These are phyloP conservation scores for Darevskia nairensis DNA, from an alignment of 2,797 vertebrate species.

Conservation along the genomic window DNA sequence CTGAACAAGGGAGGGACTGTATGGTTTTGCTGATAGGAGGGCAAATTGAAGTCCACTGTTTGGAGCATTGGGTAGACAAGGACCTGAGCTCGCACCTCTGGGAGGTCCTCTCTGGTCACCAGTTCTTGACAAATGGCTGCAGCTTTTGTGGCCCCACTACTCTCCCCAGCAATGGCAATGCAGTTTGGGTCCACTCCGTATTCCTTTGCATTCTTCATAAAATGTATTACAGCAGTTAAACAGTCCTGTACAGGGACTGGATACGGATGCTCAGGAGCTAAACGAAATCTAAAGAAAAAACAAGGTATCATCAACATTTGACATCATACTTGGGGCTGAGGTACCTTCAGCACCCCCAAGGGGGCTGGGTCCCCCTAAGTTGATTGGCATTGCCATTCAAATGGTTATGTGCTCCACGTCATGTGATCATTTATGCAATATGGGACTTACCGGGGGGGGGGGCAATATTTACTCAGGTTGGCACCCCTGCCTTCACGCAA, in stretches of 20 bases:
- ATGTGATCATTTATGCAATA: no score
- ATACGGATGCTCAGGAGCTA: slow-evolving; percentile 79
- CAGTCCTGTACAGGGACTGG: slow-evolving; percentile 76
- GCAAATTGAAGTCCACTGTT: slow-evolving; percentile 52
- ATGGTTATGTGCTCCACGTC: no score
- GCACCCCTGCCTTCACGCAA: no score
- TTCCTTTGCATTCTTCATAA: slow-evolving; percentile 78
- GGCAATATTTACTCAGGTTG: no score
- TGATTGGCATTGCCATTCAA: neutral
- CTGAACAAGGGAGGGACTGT: no score
- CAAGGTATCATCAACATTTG: no score
- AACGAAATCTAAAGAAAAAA: slow-evolving; percentile 70
- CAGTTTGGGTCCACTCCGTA: slow-evolving; percentile 79
- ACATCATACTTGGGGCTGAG: neutral
- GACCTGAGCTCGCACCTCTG: slow-evolving; percentile 82
- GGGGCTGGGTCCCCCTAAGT: neutral
- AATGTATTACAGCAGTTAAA: slow-evolving; percentile 75
- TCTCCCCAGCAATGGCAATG: slow-evolving; percentile 83
- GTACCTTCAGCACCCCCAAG: no score
- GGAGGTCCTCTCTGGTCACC: slow-evolving; percentile 71
- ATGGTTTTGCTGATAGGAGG: no score
- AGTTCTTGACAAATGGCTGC: slow-evolving; percentile 75
- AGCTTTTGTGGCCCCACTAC: slow-evolving; percentile 77
- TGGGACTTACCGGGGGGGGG: no score
- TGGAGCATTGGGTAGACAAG: slow-evolving; percentile 83